phyloP scores from a whole-genome alignment of 2,888 invertebrate species.

The Ectemnius cavifrons region DNA sequence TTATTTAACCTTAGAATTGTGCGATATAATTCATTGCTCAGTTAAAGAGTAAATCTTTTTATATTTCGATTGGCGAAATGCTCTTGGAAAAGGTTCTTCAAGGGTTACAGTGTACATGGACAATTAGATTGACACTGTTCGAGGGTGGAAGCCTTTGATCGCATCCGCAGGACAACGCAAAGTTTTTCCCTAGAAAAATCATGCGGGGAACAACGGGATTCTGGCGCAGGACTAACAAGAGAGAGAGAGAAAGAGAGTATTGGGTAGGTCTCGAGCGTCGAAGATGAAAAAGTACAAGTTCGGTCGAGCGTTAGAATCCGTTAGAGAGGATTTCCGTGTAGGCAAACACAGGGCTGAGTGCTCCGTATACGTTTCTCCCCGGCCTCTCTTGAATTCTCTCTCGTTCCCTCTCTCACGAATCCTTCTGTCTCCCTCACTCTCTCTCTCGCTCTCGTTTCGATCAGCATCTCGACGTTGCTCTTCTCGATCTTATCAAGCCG shows the following conservation, averaged over 20 bases:
- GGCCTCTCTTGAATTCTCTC: background rate
- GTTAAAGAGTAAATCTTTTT: no score
- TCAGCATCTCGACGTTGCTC: constrained; percentile 43
- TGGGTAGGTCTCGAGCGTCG: constrained; percentile 35
- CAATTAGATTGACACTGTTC: background rate
- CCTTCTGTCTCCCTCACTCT: no score
- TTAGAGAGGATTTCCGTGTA: constrained; percentile 78
- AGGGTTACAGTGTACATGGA: background rate
- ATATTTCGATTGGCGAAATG: no score
- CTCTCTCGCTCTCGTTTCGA: constrained; percentile 41
- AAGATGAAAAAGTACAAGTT: constrained; percentile 69
- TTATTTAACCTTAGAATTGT: no score
- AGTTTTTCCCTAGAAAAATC: constrained; percentile 1
- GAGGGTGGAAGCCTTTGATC: background rate
- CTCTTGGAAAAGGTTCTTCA: no score
- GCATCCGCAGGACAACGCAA: background rate
- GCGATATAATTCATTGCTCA: no score
- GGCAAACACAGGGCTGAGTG: constrained; percentile 74
- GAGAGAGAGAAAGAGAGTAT: constrained; percentile 3
- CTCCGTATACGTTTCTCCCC: constrained; percentile 67
- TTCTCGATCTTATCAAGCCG: constrained; percentile 61
- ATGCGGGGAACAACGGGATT: constrained; percentile 7
- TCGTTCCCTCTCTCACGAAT: background rate
- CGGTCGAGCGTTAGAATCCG: constrained; percentile 75
- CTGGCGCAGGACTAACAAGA: background rate